Percentiles rank a stretch among this genome's conserved stretches.
Conservation (phyloP, 92 coral and sea anemone genomes). For the Diadumene lineata region DNA sequence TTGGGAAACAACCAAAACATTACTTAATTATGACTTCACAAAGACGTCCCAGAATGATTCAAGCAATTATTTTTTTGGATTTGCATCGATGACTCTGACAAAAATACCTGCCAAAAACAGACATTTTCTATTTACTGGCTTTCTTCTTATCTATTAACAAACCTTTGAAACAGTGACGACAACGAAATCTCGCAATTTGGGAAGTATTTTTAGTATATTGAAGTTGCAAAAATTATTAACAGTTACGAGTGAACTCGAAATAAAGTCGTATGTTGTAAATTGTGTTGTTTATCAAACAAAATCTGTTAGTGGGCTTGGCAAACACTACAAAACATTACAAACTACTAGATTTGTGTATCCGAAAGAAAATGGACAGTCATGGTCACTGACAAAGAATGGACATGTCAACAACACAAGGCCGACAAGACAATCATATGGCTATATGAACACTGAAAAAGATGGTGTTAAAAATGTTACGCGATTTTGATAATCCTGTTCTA, state of each 20-base stretch:
- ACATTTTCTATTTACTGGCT: constrained; percentile 24
- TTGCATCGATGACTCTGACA: constrained; percentile 58
- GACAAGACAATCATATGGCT: too few relatives aligned
- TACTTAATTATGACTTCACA: constrained; percentile 97
- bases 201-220: too few relatives aligned
- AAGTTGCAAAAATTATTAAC: too few relatives aligned
- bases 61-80: constrained; percentile 66
- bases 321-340: background rate
- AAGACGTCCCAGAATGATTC: constrained; percentile 55
- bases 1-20: constrained; percentile 64
- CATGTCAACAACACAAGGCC: background rate
- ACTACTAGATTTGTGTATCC: background rate
- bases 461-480: background rate
- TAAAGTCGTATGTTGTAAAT: background rate
- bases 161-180: background rate
- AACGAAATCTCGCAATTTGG: background rate
- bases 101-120: constrained; percentile 59
- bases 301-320: background rate
- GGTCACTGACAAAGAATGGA: background rate
- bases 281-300: background rate
- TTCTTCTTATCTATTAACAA: background rate
- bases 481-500: background rate
- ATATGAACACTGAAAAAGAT: too few relatives aligned
- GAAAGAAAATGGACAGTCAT: background rate
- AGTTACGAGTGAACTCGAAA: background rate